Evolutionary conservation across 2,888 invertebrate species (phyloP).

Genomic region (Drosophila melanosoma): DNA sequence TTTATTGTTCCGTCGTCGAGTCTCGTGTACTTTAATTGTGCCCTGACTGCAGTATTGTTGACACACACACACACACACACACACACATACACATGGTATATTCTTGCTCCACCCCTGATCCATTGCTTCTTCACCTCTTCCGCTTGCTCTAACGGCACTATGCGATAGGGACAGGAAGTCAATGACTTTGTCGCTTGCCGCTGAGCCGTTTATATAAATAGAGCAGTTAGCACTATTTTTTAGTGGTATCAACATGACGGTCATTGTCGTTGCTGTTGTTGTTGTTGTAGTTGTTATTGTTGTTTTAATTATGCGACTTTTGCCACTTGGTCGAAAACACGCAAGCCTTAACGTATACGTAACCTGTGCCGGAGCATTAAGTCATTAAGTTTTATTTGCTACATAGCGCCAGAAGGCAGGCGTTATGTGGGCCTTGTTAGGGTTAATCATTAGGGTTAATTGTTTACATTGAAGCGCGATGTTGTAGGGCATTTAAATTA

Average conservation of each 20-base stretch:
- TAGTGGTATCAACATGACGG: constrained; percentile 53
- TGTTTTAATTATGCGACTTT: constrained; percentile 75
- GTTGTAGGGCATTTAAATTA: constrained; percentile 56
- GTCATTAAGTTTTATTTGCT: constrained; percentile 78
- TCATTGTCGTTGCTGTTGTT: constrained; percentile 34
- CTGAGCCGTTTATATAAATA: constrained; percentile 70
- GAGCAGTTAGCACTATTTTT: constrained; percentile 74
- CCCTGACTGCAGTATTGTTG: constrained; percentile 61
- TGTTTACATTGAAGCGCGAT: constrained; percentile 76
- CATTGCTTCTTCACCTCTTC: not conserved
- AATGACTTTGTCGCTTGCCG: constrained; percentile 69
- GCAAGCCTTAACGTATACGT: constrained; percentile 42
- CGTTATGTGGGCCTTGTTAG: constrained; percentile 36
- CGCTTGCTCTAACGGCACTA: constrained; percentile 20
- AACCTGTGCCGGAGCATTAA: constrained; percentile 66
- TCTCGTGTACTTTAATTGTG: constrained; percentile 76
- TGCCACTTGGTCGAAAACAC: constrained; percentile 65
- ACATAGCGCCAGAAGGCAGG: constrained; percentile 35
- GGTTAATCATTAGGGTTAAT: constrained; percentile 79
- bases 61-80: constrained; percentile 32
- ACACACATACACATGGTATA: constrained; percentile 35
- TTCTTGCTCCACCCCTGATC: not conserved
- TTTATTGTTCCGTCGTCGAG: constrained; percentile 62
- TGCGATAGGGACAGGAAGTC: constrained; percentile 65
- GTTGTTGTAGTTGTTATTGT: constrained; percentile 27